Conservation (phyloP, 1,140 invertebrate species). For the Zaprionus camerounensis region DNA sequence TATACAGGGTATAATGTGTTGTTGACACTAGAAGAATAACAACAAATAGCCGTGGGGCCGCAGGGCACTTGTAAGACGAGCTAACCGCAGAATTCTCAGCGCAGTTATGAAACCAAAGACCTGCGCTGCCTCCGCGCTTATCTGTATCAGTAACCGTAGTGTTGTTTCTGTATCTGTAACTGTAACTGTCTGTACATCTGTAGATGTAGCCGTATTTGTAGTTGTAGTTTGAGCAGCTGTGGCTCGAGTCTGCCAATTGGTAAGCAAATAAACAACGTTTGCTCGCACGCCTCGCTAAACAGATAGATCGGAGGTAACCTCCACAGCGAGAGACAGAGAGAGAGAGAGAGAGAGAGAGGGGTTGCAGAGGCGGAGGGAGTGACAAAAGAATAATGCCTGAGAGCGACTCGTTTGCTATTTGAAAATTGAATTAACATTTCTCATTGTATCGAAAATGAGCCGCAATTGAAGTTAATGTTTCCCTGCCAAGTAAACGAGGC, state of each 20-base stretch:
- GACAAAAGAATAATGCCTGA: slow-evolving; percentile 8
- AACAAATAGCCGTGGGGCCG: slow-evolving; percentile 28
- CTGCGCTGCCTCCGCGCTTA: slow-evolving; percentile 15
- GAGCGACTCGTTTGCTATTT: slow-evolving; percentile 37
- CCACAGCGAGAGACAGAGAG: not conserved
- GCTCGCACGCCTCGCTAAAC: slow-evolving; percentile 35
- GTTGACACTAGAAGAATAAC: slow-evolving; percentile 51
- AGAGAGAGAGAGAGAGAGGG: not conserved
- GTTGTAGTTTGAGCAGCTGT: slow-evolving; percentile 17
- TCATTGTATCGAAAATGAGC: slow-evolving; percentile 52
- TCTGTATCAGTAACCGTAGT: slow-evolving; percentile 29
- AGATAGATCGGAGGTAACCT: slow-evolving; percentile 33
- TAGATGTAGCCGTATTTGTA: slow-evolving; percentile 35
- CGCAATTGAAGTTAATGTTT: slow-evolving; percentile 70
- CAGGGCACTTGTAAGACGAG: slow-evolving; percentile 65
- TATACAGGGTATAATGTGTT: slow-evolving; percentile 11
- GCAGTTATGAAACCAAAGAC: slow-evolving; percentile 44
- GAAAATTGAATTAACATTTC: slow-evolving; percentile 67
- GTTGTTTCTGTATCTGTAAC: slow-evolving; percentile 26
- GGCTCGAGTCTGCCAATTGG: slow-evolving; percentile 64
- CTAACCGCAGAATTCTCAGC: slow-evolving; percentile 63
- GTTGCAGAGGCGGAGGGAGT: not conserved
- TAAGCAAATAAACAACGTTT: slow-evolving; percentile 73
- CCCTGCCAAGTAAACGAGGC: slow-evolving; percentile 17
- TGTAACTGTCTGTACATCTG: slow-evolving; percentile 34